Base-by-base conservation (phyloP, 2,888 invertebrate genomes). In the Bibio marci region DNA sequence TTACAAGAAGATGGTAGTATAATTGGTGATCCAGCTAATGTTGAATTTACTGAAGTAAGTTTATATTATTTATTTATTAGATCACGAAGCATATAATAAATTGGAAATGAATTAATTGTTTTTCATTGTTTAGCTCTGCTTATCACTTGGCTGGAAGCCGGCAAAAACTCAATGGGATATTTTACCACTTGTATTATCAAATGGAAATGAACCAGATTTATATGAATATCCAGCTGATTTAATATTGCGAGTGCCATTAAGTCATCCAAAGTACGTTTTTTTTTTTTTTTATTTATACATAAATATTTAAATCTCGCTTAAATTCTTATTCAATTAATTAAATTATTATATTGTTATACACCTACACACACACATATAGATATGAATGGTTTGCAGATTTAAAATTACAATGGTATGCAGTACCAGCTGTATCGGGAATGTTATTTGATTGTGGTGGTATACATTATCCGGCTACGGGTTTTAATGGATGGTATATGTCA, bases 401-500 rank as follows among this genome's bases (percentile, higher is more conserved):
- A 51, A 74, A 73, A 4, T 64, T 94, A 14, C 80, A 82, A 50
- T 95, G 94, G 94, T 94, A 87, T 58, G 80, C 78, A 0, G 64
- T 86, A 14, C 92, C 94, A 0, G 92, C 90, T 0, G 92, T 94
- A 2, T 80, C 91, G 4, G 73, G 71, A 50, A 91, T 92, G 90
- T 70, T 88, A 45, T 87, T 94, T 59, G 94, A 94, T 63, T 90
- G 90, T 54, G 94, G 94, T 1, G 94, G 94, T 7, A 69, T 94
- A 25, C 85, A 91, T 59, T 94, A 92, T 59, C 86, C 91, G 0
- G 92, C 83, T 0, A 81, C 82, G 35, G 88, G 92, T 19, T 94
- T 94, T 66, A 92, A 90, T 58, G 94, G 94, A 13, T 94, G 92
- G 94, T 94, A 92, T 62, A 92, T 94, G 92, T 85, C 86, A 52